Base-by-base conservation (phyloP, 2,113 vertebrate genomes). In the Tragelaphus strepsiceros region DNA sequence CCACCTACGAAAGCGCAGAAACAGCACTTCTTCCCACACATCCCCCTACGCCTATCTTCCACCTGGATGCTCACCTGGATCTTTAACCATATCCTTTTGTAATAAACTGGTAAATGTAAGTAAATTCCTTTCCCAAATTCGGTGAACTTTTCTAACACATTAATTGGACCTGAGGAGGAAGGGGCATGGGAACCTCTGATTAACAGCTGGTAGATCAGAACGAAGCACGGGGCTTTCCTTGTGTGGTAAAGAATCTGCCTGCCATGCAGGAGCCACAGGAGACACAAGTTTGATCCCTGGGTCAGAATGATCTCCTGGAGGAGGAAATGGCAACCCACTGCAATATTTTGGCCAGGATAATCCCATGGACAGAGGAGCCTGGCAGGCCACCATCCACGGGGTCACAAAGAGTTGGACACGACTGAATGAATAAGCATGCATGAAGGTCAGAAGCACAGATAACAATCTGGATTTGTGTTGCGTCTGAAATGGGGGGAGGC, bases 391-490 rank as follows among this genome's bases (percentile, higher is more conserved):
- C 5, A 0, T 39, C n/a, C 67, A 22, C 12, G 67, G 67, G 19
- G 5, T 74, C 35, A 24, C 67, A 13, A 71, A 39, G n/a, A 39
- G 19, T 13, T 1, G 0, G 35, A 39, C 67, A 13, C 0, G 0
- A 39, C 67, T 6, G 67, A 12, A 13, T 1, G 5, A 74, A 10
- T 2, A 74, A 74, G 19, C 10, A 6, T 0, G 4, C 17, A 6
- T 2, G 67, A 74, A 39, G 5, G 39, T 74, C 21, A 19, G 82
- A 77, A 28, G 22, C 62, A 59, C 21, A 85, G 62, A 26, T 21
- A 11, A 13, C 91, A 86, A 21, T 8, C 16, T 82, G 46, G 78
- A 12, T 17, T 86, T 77, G 15, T 5, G 14, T 77, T 16, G 22
- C 53, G 11, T 86, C 16, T 22, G 54, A 93, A 35, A 32, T 21